Conservation (phyloP, 2,888 invertebrate species). For the Chrysotoxum bicinctum region DNA sequence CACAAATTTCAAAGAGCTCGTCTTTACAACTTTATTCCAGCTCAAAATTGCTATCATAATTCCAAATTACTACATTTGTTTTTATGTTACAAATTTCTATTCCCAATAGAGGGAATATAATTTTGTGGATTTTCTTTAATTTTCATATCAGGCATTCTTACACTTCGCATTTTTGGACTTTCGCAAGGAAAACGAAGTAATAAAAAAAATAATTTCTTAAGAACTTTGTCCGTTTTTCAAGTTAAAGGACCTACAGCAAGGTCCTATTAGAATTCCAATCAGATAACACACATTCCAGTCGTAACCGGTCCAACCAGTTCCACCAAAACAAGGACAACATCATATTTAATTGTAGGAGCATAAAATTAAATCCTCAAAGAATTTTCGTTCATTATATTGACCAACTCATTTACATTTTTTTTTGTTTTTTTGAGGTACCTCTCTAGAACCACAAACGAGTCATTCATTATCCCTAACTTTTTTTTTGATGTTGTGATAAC, state of each 20-base stretch:
- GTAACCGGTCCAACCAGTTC: background rate
- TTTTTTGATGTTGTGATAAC: slow-evolving; percentile 15
- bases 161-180: slow-evolving; percentile 4
- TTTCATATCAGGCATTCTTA: slow-evolving; percentile 23
- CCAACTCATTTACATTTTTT: slow-evolving; percentile 30
- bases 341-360: slow-evolving; percentile 48
- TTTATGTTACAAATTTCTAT: slow-evolving; percentile 4
- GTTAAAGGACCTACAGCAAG: slow-evolving; percentile 52
- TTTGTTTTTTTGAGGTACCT: background rate
- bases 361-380: slow-evolving; percentile 4
- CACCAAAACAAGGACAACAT: slow-evolving; percentile 30
- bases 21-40: slow-evolving; percentile 1
- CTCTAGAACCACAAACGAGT: background rate
- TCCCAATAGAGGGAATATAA: slow-evolving; percentile 52
- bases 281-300: slow-evolving; percentile 32
- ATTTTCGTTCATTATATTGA: slow-evolving; percentile 13
- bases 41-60: slow-evolving; percentile 16
- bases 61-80: slow-evolving; percentile 32
- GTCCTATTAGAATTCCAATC: slow-evolving; percentile 43
- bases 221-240: slow-evolving; percentile 53
- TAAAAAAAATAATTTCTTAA: slow-evolving; percentile 40
- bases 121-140: slow-evolving; percentile 40
- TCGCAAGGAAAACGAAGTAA: slow-evolving; percentile 7
- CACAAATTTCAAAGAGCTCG: background rate
- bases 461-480: slow-evolving; percentile 30